Conservation (phyloP, 2,797 vertebrate species). For the Paedocypris micromegethes region DNA sequence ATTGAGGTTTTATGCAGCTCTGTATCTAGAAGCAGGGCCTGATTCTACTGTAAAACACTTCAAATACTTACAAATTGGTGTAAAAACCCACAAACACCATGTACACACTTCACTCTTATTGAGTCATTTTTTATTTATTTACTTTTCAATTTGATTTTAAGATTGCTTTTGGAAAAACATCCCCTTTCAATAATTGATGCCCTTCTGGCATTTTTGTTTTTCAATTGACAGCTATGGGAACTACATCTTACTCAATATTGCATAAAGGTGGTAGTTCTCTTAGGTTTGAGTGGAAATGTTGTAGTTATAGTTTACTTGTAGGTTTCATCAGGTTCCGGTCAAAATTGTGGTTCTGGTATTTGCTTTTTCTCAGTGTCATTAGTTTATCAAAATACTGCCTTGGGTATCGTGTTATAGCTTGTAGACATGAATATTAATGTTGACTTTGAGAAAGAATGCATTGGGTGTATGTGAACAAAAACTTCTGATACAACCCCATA, state of each 20-base stretch:
- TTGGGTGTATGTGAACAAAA: too few relatives aligned
- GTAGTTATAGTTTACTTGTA: too few relatives aligned
- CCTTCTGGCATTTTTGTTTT: conserved; percentile 3
- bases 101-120: too few relatives aligned
- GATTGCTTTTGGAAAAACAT: conserved; percentile 68
- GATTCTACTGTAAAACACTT: too few relatives aligned
- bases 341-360: conserved; percentile 30
- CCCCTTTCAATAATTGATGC: conserved; percentile 54
- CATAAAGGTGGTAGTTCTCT: conserved; percentile 67
- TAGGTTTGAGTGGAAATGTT: conserved; percentile 46
- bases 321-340: too few relatives aligned
- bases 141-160: conserved; percentile 63
- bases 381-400: conserved; percentile 6
- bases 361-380: too few relatives aligned
- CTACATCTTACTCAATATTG: conserved; percentile 63
- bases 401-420: not conserved
- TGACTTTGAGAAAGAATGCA: not conserved
- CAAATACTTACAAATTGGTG: too few relatives aligned
- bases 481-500: too few relatives aligned
- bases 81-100: too few relatives aligned
- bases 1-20: too few relatives aligned
- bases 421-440: not conserved
- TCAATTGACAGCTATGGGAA: conserved; percentile 64
- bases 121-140: conserved; percentile 53
- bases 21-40: too few relatives aligned